These are phyloP conservation scores for Gallinago paraguaiae DNA, from an alignment of 2,113 vertebrate genomes.

Conservation along the genomic window DNA sequence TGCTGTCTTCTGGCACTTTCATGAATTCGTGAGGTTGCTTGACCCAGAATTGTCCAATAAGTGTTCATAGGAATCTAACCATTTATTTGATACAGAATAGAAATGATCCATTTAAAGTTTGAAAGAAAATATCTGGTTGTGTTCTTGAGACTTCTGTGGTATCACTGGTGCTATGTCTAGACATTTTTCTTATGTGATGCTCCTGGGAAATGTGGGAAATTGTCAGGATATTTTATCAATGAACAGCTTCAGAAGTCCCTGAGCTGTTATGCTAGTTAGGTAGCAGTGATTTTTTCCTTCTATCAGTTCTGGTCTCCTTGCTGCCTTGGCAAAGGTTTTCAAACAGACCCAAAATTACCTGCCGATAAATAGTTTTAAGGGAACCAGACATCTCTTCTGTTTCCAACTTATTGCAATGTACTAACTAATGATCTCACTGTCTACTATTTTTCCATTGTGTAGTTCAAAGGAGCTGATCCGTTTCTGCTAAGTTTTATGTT, in stretches of 20 bases:
- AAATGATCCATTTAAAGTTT: background rate
- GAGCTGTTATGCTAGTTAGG: background rate
- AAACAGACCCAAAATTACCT: slow-evolving; percentile 63
- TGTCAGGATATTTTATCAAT: slow-evolving; percentile 30
- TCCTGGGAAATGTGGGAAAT: slow-evolving; percentile 17
- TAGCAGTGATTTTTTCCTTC: slow-evolving; percentile 23
- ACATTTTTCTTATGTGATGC: slow-evolving; percentile 3
- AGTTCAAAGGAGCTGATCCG: slow-evolving; percentile 60
- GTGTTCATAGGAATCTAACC: background rate
- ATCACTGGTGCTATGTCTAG: slow-evolving; percentile 6
- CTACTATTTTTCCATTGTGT: slow-evolving; percentile 67
- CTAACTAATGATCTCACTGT: slow-evolving; percentile 65
- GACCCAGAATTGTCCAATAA: background rate
- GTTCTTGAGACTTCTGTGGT: background rate
- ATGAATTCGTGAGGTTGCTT: background rate
- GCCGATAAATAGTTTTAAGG: slow-evolving; percentile 49
- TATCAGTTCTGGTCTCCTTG: slow-evolving; percentile 30
- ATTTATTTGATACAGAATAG: background rate
- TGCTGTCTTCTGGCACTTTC: background rate
- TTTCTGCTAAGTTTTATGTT: slow-evolving; percentile 61
- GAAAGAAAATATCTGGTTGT: background rate
- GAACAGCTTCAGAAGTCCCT: background rate
- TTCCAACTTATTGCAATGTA: slow-evolving; percentile 44
- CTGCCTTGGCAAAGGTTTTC: slow-evolving; percentile 57
- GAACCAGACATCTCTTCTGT: slow-evolving; percentile 57